Evolutionary conservation across 2,113 vertebrate genomes (phyloP).

Genomic region (Gadus chalcogrammus): DNA sequence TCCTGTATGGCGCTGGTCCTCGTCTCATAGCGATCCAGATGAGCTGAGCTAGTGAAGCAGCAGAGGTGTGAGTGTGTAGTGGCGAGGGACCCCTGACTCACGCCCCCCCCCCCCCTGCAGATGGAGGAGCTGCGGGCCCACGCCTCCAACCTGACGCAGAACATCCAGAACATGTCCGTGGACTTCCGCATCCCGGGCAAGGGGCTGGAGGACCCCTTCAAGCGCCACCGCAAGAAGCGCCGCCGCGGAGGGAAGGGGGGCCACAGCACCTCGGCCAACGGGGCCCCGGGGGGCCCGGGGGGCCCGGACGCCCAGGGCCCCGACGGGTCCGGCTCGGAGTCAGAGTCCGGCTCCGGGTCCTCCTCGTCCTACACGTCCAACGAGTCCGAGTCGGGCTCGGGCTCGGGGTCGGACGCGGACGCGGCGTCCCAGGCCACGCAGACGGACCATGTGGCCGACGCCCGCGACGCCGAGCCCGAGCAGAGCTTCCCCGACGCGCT

Average conservation of each 20-base stretch:
- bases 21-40: too few species aligned
- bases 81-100: slow-evolving; percentile 1
- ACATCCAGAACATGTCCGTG: slow-evolving; percentile 79
- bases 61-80: not conserved
- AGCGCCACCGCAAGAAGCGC: slow-evolving; percentile 53
- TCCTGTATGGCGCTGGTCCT: too few species aligned
- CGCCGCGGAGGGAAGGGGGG: slow-evolving; percentile 51
- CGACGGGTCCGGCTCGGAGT: slow-evolving; percentile 50
- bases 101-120: slow-evolving; percentile 51
- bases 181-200: slow-evolving; percentile 79
- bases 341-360: slow-evolving; percentile 56
- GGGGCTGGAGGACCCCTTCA: slow-evolving; percentile 70
- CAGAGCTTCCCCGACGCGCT: slow-evolving; percentile 32
- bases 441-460: slow-evolving; percentile 62
- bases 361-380: slow-evolving; percentile 60
- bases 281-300: slow-evolving; percentile 3
- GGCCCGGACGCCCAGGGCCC: slow-evolving; percentile 30
- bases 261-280: slow-evolving; percentile 31
- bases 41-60: too few species aligned
- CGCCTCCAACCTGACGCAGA: slow-evolving; percentile 84
- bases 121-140: slow-evolving; percentile 87
- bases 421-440: slow-evolving; percentile 67
- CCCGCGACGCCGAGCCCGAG: slow-evolving; percentile 29
- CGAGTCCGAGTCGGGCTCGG: slow-evolving; percentile 61
- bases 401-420: slow-evolving; percentile 31